Percentiles rank a stretch among this genome's conserved stretches.
Evolutionary conservation across 2,113 vertebrate species (phyloP).

Genomic region (Ceratotherium simum): DNA sequence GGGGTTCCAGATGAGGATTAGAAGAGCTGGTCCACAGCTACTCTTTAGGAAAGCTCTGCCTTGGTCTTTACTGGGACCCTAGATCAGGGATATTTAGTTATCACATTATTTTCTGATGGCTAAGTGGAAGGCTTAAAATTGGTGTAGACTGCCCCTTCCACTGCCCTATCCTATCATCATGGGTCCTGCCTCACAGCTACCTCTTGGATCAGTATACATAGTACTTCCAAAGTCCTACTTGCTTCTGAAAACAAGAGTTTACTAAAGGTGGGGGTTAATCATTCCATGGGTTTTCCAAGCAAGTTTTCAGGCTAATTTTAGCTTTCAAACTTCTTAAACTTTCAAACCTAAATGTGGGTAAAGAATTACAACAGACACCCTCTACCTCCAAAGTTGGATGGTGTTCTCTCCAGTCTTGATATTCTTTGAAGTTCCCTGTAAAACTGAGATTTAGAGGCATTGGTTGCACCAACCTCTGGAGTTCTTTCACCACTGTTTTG

Average conservation of each 20-base stretch:
- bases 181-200: not conserved
- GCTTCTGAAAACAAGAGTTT: not conserved
- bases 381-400: not conserved
- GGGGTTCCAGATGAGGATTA: not conserved
- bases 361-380: not conserved
- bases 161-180: not conserved
- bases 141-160: accelerated
- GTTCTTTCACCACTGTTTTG: not conserved
- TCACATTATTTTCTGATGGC: not conserved
- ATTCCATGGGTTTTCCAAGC: not conserved
- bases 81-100: not conserved
- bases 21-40: not conserved
- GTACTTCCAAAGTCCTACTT: not conserved
- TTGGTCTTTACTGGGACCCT: not conserved
- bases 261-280: not conserved
- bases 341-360: not conserved
- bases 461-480: not conserved
- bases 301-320: not conserved
- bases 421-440: not conserved
- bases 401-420: not conserved
- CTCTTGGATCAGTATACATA: accelerated
- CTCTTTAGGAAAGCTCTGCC: not conserved
- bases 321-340: not conserved
- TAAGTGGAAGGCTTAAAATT: not conserved
- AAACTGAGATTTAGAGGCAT: not conserved